A percentile compares a stretch with the other conserved stretches of the same genome.
phyloP scores from a whole-genome alignment of 1,140 invertebrate species.

The Brachionus paranguensis region DNA sequence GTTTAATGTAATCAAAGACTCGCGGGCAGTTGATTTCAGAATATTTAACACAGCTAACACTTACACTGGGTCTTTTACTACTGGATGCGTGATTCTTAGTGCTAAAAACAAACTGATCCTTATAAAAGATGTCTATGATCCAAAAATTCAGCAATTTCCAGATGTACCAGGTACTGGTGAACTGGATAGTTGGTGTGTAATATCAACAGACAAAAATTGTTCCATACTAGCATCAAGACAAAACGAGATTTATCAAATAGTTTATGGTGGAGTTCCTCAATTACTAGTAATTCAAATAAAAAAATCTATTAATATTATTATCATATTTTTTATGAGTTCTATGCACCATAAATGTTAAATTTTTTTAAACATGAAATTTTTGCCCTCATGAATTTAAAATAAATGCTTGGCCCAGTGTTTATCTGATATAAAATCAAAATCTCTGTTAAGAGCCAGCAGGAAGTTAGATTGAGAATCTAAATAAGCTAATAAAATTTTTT shows the following conservation, averaged over 20 bases:
- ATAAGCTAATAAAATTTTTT: too few species aligned
- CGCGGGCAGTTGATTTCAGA: background rate
- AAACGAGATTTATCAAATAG: background rate
- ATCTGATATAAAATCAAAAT: too few species aligned
- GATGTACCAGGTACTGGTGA: slow-evolving; percentile 1
- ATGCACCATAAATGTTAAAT: too few species aligned
- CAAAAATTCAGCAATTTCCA: slow-evolving; percentile 34
- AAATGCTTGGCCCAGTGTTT: too few species aligned
- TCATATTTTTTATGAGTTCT: too few species aligned
- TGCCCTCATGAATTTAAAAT: too few species aligned
- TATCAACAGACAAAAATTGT: slow-evolving; percentile 27
- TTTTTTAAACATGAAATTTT: too few species aligned
- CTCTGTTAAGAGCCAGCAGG: too few species aligned
- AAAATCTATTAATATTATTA: background rate
- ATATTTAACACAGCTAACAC: slow-evolving; percentile 24
- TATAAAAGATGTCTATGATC: slow-evolving; percentile 36
- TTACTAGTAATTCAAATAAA: background rate
- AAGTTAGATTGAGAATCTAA: too few species aligned
- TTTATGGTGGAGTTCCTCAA: background rate
- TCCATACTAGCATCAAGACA: background rate
- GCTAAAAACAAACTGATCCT: slow-evolving; percentile 23
- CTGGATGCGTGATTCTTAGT: background rate
- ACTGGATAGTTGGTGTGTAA: slow-evolving; percentile 15
- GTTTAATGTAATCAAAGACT: slow-evolving; percentile 38
- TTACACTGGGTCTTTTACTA: slow-evolving; percentile 8